Evolutionary conservation across 2,888 invertebrate species (phyloP).

Genomic region (Pristionchus maxplancki): DNA sequence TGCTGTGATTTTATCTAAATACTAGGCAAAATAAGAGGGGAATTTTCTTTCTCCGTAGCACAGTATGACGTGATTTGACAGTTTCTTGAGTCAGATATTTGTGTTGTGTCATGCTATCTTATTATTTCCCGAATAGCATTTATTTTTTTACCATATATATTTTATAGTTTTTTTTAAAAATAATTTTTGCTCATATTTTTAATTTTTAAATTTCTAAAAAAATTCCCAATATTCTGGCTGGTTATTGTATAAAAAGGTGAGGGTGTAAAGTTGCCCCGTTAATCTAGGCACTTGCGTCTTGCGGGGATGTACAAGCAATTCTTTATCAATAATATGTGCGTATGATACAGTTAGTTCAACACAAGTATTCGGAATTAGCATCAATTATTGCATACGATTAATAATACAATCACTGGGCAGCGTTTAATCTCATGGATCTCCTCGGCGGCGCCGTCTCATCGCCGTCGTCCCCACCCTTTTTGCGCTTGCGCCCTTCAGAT

Average conservation of each 20-base stretch:
- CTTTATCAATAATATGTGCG: too few species aligned
- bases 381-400: not conserved
- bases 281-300: too few species aligned
- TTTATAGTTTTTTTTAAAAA: not conserved
- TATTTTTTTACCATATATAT: not conserved
- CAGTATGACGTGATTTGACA: not conserved
- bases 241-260: too few species aligned
- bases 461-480: not conserved
- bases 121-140: not conserved
- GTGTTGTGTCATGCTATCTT: not conserved
- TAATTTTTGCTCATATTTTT: too few species aligned
- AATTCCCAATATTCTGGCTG: too few species aligned
- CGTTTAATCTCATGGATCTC: not conserved
- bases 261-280: too few species aligned
- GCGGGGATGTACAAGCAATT: too few species aligned
- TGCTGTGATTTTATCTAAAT: too few species aligned
- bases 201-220: too few species aligned
- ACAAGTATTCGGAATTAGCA: not conserved
- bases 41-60: not conserved
- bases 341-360: too few species aligned
- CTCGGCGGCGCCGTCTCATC: not conserved
- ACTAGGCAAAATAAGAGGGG: too few species aligned
- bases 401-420: not conserved
- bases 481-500: not conserved
- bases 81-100: not conserved